A percentile compares a stretch with the other conserved stretches of the same genome.
These are phyloP conservation scores for Cochlearius cochlearius DNA, from an alignment of 2,113 vertebrate species.

Conservation along the genomic window DNA sequence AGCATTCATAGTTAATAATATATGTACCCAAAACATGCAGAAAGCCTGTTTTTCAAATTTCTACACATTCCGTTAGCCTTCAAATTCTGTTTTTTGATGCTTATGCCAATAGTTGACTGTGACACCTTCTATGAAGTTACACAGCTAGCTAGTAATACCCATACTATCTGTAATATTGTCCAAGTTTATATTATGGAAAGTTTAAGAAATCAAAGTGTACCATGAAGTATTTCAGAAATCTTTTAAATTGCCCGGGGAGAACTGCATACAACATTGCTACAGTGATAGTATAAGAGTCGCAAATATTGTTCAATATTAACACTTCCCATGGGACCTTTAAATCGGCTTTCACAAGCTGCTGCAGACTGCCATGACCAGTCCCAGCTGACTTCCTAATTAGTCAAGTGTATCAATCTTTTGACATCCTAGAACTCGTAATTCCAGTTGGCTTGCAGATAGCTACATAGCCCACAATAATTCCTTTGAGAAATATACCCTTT, in stretches of 20 bases:
- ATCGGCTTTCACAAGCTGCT: background rate
- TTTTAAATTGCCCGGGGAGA: background rate
- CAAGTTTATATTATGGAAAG: background rate
- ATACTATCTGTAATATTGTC: background rate
- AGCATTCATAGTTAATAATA: background rate
- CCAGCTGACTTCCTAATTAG: conserved; percentile 6
- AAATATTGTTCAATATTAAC: conserved; percentile 12
- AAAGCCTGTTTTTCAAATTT: background rate
- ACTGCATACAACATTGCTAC: background rate
- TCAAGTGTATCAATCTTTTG: conserved; percentile 10
- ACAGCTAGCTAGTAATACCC: background rate
- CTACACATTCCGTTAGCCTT: background rate
- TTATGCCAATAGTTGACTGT: background rate
- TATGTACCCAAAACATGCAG: background rate
- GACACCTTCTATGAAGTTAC: background rate
- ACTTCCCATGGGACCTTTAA: background rate
- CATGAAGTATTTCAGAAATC: background rate
- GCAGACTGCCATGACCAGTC: background rate
- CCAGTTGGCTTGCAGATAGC: background rate
- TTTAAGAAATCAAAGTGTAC: background rate
- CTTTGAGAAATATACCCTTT: conserved; percentile 3
- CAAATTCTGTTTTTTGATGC: background rate
- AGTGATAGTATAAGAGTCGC: background rate
- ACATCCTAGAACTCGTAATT: background rate
- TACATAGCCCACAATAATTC: background rate